Evolutionary conservation across 2,113 vertebrate genomes (phyloP).

Genomic region (Anhinga rufa): DNA sequence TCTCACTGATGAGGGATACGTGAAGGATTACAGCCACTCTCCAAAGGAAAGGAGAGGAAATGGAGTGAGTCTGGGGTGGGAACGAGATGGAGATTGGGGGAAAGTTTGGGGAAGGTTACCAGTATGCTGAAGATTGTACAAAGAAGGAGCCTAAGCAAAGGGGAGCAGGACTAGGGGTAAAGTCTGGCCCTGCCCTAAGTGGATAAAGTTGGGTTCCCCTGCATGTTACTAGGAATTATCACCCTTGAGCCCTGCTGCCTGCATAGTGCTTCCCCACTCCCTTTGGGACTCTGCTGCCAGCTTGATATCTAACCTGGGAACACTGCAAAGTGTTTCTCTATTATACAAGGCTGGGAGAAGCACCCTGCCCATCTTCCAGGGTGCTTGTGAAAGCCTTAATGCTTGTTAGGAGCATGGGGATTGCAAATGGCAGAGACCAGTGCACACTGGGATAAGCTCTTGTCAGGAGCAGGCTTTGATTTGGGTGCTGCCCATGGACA

Average conservation of each 20-base stretch:
- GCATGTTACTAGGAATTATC: background rate
- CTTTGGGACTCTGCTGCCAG: rapidly evolving
- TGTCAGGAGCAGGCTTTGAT: background rate
- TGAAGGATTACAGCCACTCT: conserved; percentile 9
- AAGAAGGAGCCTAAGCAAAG: background rate
- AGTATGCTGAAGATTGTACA: background rate
- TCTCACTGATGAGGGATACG: background rate
- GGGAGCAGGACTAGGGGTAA: background rate
- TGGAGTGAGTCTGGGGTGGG: background rate
- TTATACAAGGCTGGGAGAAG: background rate
- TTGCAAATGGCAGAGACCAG: background rate
- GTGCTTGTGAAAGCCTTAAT: background rate
- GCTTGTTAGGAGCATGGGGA: background rate
- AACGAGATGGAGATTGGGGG: background rate
- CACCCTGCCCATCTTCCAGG: background rate
- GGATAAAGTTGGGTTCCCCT: background rate
- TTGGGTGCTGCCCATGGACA: background rate
- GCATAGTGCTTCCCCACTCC: background rate
- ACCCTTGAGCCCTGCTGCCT: background rate
- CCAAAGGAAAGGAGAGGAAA: background rate
- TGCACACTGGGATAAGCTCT: background rate
- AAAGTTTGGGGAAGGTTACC: background rate
- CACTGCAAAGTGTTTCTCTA: background rate
- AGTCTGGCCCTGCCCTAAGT: background rate
- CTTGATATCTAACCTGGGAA: background rate